Base-by-base conservation (phyloP, 2,797 vertebrate genomes). In the Pelodytes ibericus region DNA sequence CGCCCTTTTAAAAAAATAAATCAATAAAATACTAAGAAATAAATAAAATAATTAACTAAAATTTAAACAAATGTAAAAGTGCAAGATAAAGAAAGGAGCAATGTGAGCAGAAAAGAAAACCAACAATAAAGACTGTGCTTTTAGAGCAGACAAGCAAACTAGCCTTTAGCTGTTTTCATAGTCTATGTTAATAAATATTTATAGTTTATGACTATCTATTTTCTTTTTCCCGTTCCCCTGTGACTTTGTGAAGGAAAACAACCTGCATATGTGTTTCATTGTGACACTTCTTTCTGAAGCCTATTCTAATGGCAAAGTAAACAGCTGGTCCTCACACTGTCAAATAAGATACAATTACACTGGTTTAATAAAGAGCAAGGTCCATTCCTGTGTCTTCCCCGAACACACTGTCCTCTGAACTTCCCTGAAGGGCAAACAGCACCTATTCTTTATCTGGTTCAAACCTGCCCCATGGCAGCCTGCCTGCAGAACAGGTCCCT, bases 401-500 rank as follows among this genome's bases (percentile, higher is more conserved):
- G n/a, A n/a, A 44, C 24, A 33, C 4, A 25, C 33, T 72, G 75
- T 78, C 75, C 75, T 78, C 57, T 44, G 67, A 30, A 11, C 49
- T 24, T 7, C 56, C 1, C 16, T 74, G 77, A 73, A 79, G 77
- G 77, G 58, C 65, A 74, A 27, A 56, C 39, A n/a, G 10, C 47
- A 69, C 26, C 27, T 67, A 57, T 30, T 67, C 29, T 16, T 61
- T 56, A 69, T 69, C 77, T 69, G 71, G 77, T 74, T 79, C 31
- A 69, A 79, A 74, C 77, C 77, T 79, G 71, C 44, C 64, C 22
- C 26, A 30, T 57, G 30, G 63, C 22, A 60, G 44, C 11, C 75
- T 18, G 49, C 66, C 16, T 82, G 80, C 51, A 71, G 58, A 0
- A 75, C 60, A 25, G 36, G 39, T 59, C 74, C 76, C 33, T 74